Conservation (phyloP, 2,888 invertebrate species). For the Biston betularia region DNA sequence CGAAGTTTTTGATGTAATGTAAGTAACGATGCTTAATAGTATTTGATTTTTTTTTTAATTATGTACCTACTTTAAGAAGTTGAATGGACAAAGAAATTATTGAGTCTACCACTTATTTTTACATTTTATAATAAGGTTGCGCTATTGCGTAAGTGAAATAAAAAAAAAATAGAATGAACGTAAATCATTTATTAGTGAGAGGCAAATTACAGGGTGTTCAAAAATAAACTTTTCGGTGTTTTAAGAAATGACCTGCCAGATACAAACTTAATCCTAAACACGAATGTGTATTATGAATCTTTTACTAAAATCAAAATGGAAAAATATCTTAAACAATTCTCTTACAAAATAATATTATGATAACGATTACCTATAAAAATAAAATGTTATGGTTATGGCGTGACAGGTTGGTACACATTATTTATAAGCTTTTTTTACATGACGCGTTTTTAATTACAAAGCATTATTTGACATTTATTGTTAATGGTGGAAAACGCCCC, state of each 20-base stretch:
- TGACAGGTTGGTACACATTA: constrained; percentile 52
- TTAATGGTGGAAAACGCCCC: constrained; percentile 59
- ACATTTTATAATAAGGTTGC: too few species aligned
- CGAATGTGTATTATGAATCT: constrained; percentile 15
- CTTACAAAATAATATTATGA: constrained; percentile 55
- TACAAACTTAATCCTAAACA: constrained; percentile 42
- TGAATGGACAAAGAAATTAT: too few species aligned
- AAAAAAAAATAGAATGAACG: constrained; percentile 57
- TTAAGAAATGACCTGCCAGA: constrained; percentile 35
- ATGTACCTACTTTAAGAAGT: too few species aligned
- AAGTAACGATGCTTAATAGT: too few species aligned
- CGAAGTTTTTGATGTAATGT: too few species aligned
- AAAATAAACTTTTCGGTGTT: constrained; percentile 38
- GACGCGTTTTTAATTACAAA: constrained; percentile 69
- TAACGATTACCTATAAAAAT: constrained; percentile 50
- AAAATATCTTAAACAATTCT: constrained; percentile 41
- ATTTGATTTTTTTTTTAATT: too few species aligned
- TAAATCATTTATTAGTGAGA: constrained; percentile 75
- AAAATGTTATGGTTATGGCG: constrained; percentile 46
- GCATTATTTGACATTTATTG: constrained; percentile 46
- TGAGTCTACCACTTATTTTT: too few species aligned
- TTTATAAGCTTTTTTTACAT: constrained; percentile 44
- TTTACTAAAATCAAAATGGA: constrained; percentile 27
- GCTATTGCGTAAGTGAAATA: constrained; percentile 19
- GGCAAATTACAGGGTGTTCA: constrained; percentile 65